Base-by-base conservation (phyloP, 2,113 vertebrate species). In the Semnopithecus entellus region DNA sequence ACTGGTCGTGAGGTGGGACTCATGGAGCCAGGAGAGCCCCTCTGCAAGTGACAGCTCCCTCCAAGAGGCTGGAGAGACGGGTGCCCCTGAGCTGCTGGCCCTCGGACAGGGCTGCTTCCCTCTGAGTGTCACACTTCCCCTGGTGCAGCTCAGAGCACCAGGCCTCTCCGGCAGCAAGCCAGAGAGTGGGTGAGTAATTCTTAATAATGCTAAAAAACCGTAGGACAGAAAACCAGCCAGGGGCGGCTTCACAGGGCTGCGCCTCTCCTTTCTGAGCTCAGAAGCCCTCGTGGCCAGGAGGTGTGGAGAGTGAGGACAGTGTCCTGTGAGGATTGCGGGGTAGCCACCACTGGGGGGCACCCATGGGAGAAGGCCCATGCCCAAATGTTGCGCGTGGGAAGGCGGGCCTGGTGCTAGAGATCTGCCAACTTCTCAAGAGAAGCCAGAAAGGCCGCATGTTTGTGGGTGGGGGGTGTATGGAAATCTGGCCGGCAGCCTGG, bases 21-120 rank as follows among this genome's bases (percentile, higher is more conserved):
- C 12, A 9, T 23, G 57, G 68, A 11, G n/a, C 27, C 0, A 2
- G 0, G 45, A 45, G 61, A 30, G 17, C 11, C 27, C 1, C 10
- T 30, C 55, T 50, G 38, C n/a, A 2, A 2, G 38, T 0, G 57
- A n/a, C 14, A 30, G 40, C 7, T 27, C 30, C 27, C 32, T 2
- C 14, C 30, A 23, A n/a, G 59, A 8, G 14, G 64, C 9, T 4
- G 38, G 1, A 20, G 23, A 20, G 55, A 25, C 16, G 40, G 16
- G 45, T 0, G 20, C 30, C 66, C 35, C 2, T 23, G 13, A 18
- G 6, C 64, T 70, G 45, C 66, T 8, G 50, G 50, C 45, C 14
- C 22, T 27, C 43, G 14, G 59, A 11, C 11, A 7, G 27, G 12
- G 70, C 48, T 25, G 52, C 55, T 20, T 35, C 72, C n/a, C 48